These are phyloP conservation scores for Dynastes maya DNA, from an alignment of 2,888 invertebrate species.

Conservation along the genomic window DNA sequence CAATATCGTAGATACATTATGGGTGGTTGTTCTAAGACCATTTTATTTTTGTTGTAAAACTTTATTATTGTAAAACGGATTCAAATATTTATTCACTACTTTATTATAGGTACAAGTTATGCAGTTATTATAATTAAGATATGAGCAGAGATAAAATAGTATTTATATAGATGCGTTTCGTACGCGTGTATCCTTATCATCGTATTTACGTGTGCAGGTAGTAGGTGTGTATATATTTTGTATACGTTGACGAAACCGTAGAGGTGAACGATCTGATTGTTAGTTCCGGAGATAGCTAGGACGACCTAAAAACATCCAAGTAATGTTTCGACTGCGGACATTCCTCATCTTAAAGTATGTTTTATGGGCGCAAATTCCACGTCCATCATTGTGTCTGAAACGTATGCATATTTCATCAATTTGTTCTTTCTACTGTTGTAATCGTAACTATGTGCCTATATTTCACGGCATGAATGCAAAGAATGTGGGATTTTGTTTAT, in stretches of 20 bases:
- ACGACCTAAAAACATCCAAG: conserved; percentile 24
- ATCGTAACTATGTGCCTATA: background rate
- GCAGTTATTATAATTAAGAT: conserved; percentile 34
- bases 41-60: no score
- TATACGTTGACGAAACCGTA: conserved; percentile 26
- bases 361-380: background rate
- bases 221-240: background rate
- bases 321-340: background rate
- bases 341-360: background rate
- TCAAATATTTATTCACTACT: background rate
- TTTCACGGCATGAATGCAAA: background rate
- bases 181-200: conserved; percentile 11
- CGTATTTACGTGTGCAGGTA: background rate
- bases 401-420: no score
- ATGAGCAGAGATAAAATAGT: conserved; percentile 2
- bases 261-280: conserved; percentile 35
- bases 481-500: background rate
- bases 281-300: conserved; percentile 10
- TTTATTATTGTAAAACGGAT: no score
- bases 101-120: conserved; percentile 7
- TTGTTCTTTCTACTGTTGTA: no score
- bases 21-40: no score
- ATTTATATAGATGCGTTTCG: conserved; percentile 14
- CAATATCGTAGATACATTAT: no score
- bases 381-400: no score